Conservation (phyloP, 2,888 invertebrate species). For the Lasius platythorax region DNA sequence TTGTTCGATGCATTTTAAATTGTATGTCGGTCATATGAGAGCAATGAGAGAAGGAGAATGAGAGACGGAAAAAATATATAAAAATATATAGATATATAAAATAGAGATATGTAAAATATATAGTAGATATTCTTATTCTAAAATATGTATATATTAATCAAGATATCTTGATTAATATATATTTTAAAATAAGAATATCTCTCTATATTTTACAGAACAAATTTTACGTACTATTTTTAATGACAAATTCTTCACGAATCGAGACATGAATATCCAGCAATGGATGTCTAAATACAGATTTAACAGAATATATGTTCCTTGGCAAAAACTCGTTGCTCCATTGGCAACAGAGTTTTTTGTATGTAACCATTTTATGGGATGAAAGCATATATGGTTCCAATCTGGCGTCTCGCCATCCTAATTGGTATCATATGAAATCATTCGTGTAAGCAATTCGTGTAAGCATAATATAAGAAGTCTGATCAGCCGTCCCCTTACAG, state of each 20-base stretch:
- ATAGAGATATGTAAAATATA: too few species aligned
- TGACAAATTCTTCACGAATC: background rate
- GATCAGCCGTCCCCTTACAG: background rate
- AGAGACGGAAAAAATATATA: background rate
- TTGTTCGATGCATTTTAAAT: constrained; percentile 65
- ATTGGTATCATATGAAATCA: constrained; percentile 27
- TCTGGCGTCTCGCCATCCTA: constrained; percentile 34
- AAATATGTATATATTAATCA: background rate
- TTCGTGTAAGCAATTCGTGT: constrained; percentile 12
- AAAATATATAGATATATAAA: too few species aligned
- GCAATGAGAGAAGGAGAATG: background rate
- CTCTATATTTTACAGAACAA: background rate
- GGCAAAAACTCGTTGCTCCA: constrained; percentile 15
- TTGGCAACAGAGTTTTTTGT: constrained; percentile 26
- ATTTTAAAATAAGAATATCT: too few species aligned
- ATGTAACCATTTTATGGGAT: background rate
- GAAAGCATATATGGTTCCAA: constrained; percentile 8
- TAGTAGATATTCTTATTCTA: background rate
- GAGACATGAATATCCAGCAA: background rate
- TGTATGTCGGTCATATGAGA: background rate
- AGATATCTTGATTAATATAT: background rate
- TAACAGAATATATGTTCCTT: background rate
- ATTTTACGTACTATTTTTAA: constrained; percentile 28
- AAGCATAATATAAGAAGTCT: background rate
- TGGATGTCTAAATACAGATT: background rate